Evolutionary conservation across 2,113 vertebrate genomes (phyloP), one percentile per base, ranked within the genome.

Genomic region (Catharus bicknelli): DNA sequence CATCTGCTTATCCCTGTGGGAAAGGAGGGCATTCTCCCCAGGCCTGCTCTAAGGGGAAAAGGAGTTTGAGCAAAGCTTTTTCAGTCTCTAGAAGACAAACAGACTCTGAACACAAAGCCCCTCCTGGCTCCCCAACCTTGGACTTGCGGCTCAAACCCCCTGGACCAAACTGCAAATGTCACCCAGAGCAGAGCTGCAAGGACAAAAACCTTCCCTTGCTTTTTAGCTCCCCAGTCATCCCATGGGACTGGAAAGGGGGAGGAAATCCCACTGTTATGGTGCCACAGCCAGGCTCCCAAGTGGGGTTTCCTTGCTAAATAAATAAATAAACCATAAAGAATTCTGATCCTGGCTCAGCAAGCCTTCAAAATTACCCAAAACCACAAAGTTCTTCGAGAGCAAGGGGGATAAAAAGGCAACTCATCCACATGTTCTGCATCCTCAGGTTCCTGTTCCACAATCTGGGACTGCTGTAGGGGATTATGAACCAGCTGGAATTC

Each of bases 401-500:
- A 53, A 45, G 19, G 5, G 5, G 27, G 11, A 2, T 16, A 40
- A 43, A 42, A n/a, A 77, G 57, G 19, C 61, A 86, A 7, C n/a
- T 90, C 1, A 2, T 77, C 55, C 61, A 55, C 64, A 45, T 32
- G 64, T 70, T 91, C 23, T 34, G 58, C 83, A 53, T 89, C 50
- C 57, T 30, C 9, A 76, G 72, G 63, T 38, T 78, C 40, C 69
- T 16, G 76, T n/a, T 94, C 63, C 45, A 7, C 47, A 29, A 57
- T 62, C 83, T 90, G 59, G 32, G 55, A 62, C 57, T 86, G 85
- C 86, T 59, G 32, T 4, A 19, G 61, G 74, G 72, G 76, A 63
- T 92, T 36, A 43, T 22, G 67, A 92, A 64, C 13, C 85, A 73
- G 93, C 55, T 82, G 73, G 62, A 57, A 77, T 51, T 79, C 83